A percentile compares a stretch with the other conserved stretches of the same genome.
Evolutionary conservation across 1,140 invertebrate genomes (phyloP).

Genomic region (Meloidogyne floridensis): DNA sequence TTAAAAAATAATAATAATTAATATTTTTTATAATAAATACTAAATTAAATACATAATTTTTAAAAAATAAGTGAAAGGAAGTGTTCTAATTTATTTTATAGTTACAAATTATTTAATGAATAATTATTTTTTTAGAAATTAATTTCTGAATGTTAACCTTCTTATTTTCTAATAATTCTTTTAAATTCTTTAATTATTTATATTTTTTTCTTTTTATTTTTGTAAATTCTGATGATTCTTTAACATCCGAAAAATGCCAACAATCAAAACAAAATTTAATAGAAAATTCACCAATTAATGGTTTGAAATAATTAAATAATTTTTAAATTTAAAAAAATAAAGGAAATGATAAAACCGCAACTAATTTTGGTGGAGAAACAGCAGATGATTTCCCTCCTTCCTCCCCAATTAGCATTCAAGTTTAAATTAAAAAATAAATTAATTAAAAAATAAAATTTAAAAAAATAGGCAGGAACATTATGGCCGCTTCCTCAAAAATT

Average conservation of each 20-base stretch:
- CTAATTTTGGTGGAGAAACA: background rate
- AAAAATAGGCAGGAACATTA: slow-evolving; percentile 45
- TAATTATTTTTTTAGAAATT: too few relatives aligned
- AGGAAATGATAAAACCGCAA: background rate
- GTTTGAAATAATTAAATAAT: background rate
- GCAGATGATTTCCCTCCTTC: background rate
- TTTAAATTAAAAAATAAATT: background rate
- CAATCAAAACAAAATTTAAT: background rate
- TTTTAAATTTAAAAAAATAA: background rate
- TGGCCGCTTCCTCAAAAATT: slow-evolving; percentile 61
- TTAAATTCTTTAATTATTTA: background rate
- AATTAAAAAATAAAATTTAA: background rate
- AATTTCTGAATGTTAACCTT: too few relatives aligned
- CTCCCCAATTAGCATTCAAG: background rate
- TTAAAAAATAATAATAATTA: background rate
- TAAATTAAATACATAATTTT: too few relatives aligned
- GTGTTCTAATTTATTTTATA: too few relatives aligned
- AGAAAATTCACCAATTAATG: background rate
- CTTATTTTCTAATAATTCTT: background rate
- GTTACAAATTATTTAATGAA: too few relatives aligned
- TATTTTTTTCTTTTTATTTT: background rate
- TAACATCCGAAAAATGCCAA: background rate
- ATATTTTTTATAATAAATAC: background rate
- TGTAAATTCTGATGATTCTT: background rate
- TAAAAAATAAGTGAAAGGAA: too few relatives aligned